phyloP scores from a whole-genome alignment of 2,888 invertebrate species.

The Microplitis deprimator region DNA sequence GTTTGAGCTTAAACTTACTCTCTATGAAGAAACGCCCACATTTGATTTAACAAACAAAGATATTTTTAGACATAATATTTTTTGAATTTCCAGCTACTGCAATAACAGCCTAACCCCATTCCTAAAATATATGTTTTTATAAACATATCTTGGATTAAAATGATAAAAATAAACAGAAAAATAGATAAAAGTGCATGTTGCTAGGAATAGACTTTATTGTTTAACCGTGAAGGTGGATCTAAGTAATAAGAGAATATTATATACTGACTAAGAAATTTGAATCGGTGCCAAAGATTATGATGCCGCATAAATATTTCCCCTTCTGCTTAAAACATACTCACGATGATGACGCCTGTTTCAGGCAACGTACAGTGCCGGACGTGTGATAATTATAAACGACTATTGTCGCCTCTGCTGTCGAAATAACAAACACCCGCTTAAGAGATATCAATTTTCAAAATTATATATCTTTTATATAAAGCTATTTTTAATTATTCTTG shows the following conservation, averaged over 20 bases:
- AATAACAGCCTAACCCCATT: not conserved
- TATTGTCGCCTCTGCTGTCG: conserved; percentile 33
- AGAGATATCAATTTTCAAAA: conserved; percentile 30
- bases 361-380: conserved; percentile 18
- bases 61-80: conserved; percentile 4
- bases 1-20: not conserved
- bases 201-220: conserved; percentile 6
- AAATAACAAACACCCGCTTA: conserved; percentile 37
- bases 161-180: conserved; percentile 1
- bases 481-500: not conserved
- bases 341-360: conserved; percentile 33
- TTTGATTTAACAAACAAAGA: not conserved
- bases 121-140: conserved; percentile 34
- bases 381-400: conserved; percentile 44
- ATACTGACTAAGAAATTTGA: conserved; percentile 14
- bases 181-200: conserved; percentile 11
- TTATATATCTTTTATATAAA: not conserved
- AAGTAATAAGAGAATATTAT: conserved; percentile 1
- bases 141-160: conserved; percentile 18
- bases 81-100: conserved; percentile 28
- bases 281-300: conserved; percentile 42
- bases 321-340: not conserved
- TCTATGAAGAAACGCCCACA: not conserved
- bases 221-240: not conserved
- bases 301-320: conserved; percentile 10